Evolutionary conservation across 2,797 vertebrate genomes (phyloP), one percentile per base, ranked within the genome.

Genomic region (Lepilemur septentrionalis): DNA sequence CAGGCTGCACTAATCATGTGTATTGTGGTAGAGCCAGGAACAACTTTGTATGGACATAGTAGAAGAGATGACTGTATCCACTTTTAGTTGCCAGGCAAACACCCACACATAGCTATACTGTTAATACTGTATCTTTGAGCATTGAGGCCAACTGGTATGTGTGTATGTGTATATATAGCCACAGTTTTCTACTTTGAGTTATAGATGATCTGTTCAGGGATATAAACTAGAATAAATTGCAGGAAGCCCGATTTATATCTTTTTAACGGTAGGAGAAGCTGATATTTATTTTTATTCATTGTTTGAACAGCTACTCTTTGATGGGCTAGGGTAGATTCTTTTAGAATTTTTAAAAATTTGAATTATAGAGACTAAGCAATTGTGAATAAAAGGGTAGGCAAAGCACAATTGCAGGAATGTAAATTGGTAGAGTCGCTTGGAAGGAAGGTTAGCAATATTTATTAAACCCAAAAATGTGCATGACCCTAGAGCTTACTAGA

Each of bases 1-100:
- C 25, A 95, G 89, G 50, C 84, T 92, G 55, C 35, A 50, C 38
- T 93, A 93, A 84, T 87, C 55, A 80, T 94, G 80, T 97, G 89
- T 93, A 84, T 91, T 96, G 52, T 94, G 59, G 52, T 78, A 92
- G 87, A 95, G 86, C 89, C 93, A 95, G 81, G 76, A 96, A 93
- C 89, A 96, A 38, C 84, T 97, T 95, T 81, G 52, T 95, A 41
- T 89, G 94, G 89, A 75, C 38, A 48, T 85, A 72, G 65, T 81
- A 76, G 80, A 84, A 94, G 75, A 72, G 76, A 72, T 92, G 41
- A 52, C n/a, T 92, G n/a, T 59, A 79, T 72, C 87, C 30, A 72
- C 65, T 91, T 91, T 93, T 88, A 94, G 84, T 94, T 96, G 88
- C 52, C 32, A 85, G 65, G 55, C 30, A 83, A 20, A 93, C 43